Percentiles rank a stretch among this genome's conserved stretches.
Evolutionary conservation across 2,797 vertebrate species (phyloP).

Genomic region (Sebastes goodei): DNA sequence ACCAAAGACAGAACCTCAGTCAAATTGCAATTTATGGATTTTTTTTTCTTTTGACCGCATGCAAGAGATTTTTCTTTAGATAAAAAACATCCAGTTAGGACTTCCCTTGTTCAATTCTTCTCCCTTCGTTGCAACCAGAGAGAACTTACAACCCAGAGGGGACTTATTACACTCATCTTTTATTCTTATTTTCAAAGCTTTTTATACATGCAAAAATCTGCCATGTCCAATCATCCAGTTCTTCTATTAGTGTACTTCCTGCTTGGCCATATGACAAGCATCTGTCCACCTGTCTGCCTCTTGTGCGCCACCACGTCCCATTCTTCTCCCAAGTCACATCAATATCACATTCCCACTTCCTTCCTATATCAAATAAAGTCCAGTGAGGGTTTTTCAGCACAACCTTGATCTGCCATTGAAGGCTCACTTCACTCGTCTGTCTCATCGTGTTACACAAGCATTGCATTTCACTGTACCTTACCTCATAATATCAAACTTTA

Average conservation of each 20-base stretch:
- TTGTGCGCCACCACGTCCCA: background rate
- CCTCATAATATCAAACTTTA: slow-evolving; percentile 9
- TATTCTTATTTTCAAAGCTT: background rate
- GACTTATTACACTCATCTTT: background rate
- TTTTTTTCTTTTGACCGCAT: too few relatives aligned
- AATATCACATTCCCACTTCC: slow-evolving; percentile 54
- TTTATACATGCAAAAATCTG: background rate
- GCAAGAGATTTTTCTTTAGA: background rate
- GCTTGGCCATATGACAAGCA: background rate
- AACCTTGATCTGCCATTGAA: slow-evolving; percentile 57
- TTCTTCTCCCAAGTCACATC: slow-evolving; percentile 31
- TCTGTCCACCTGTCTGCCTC: slow-evolving; percentile 4
- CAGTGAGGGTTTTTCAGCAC: slow-evolving; percentile 26
- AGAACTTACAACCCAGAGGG: too few relatives aligned
- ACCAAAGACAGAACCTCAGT: rapidly evolving
- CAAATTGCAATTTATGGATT: too few relatives aligned
- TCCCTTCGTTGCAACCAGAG: background rate
- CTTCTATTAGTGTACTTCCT: background rate
- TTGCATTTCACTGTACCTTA: slow-evolving; percentile 31
- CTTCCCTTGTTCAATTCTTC: background rate
- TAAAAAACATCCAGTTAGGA: background rate
- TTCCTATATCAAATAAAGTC: slow-evolving; percentile 62
- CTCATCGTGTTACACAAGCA: slow-evolving; percentile 53
- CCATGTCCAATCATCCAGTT: background rate
- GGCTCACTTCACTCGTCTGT: slow-evolving; percentile 28